A percentile compares a stretch with the other conserved stretches of the same genome.
Conservation (phyloP, 2,797 vertebrate species). For the Neosalanx taihuensis region DNA sequence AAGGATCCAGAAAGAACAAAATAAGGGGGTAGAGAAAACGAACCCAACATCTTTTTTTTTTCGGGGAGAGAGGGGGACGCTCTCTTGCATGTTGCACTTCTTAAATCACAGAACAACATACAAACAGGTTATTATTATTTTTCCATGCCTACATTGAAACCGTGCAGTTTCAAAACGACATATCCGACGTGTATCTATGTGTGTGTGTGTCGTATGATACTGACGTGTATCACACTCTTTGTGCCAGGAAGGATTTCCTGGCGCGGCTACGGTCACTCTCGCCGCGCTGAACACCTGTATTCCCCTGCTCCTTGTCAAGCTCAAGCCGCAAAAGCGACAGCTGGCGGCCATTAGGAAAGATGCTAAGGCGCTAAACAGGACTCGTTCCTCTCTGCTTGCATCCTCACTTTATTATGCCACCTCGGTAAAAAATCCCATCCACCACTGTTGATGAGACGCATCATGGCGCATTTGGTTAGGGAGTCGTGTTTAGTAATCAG, state of each 20-base stretch:
- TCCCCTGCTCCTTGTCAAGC: background rate
- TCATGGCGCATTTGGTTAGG: too few relatives aligned
- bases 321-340: background rate
- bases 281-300: background rate
- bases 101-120: background rate
- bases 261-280: background rate
- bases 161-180: too few relatives aligned
- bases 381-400: background rate
- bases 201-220: too few relatives aligned
- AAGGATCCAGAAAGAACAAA: slow-evolving; percentile 42
- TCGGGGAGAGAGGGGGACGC: background rate
- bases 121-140: too few relatives aligned
- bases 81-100: background rate
- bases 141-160: too few relatives aligned
- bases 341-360: background rate
- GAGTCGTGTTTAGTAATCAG: too few relatives aligned
- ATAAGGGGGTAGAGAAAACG: slow-evolving; percentile 34
- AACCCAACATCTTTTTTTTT: slow-evolving; percentile 21
- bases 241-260: too few relatives aligned
- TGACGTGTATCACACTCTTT: too few relatives aligned
- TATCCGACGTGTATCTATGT: too few relatives aligned
- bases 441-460: background rate
- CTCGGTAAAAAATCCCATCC: background rate
- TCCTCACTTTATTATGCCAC: background rate
- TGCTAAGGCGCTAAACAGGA: background rate